Conservation (phyloP, 2,888 invertebrate species). For the Thecocarcelia acutangulata region DNA sequence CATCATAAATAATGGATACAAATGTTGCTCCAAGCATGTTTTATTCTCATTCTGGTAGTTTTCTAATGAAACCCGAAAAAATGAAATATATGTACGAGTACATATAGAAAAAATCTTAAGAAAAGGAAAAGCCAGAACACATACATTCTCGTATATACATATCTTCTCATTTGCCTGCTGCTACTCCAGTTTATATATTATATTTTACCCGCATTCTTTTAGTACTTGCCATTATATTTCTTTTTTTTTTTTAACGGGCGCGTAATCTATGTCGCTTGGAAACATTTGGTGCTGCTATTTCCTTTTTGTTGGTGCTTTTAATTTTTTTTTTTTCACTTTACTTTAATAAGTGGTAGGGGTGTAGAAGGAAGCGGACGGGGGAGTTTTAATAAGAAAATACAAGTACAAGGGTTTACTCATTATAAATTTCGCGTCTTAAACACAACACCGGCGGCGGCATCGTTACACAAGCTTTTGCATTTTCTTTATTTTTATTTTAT, state of each 20-base stretch:
- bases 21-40: constrained; percentile 64
- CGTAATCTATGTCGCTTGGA: constrained; percentile 67
- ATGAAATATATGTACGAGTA: too few species aligned
- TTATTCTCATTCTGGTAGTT: constrained; percentile 44
- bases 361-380: background rate
- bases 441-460: constrained; percentile 61
- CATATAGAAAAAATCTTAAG: background rate
- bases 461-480: constrained; percentile 50
- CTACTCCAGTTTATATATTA: constrained; percentile 10
- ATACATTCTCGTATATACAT: background rate
- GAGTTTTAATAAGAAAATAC: constrained; percentile 12
- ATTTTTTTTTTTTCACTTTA: constrained; percentile 23
- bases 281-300: constrained; percentile 54
- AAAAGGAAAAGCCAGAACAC: constrained; percentile 36
- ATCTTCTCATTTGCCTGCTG: constrained; percentile 57
- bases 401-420: constrained; percentile 65
- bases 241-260: constrained; percentile 50
- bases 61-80: constrained; percentile 28
- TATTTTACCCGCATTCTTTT: constrained; percentile 25
- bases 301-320: constrained; percentile 27
- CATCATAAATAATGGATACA: constrained; percentile 67
- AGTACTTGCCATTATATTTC: constrained; percentile 15
- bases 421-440: constrained; percentile 65
- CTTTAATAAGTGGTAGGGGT: background rate
- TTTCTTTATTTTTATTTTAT: constrained; percentile 4